Base-by-base conservation (phyloP, 2,113 vertebrate genomes). In the Microcebus griseorufus region DNA sequence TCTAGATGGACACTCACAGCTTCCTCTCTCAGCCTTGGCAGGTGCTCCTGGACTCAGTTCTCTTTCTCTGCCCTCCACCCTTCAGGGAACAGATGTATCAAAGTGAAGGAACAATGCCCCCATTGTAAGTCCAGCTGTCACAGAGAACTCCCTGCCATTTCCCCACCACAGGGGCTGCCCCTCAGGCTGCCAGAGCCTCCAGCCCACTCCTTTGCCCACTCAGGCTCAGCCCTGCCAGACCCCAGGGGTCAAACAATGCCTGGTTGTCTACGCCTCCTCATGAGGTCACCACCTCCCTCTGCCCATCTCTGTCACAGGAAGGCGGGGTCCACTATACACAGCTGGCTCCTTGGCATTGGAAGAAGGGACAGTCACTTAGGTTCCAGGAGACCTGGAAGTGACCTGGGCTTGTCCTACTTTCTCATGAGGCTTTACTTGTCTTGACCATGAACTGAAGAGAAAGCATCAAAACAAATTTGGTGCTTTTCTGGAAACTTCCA, bases 81-180 rank as follows among this genome's bases (percentile, higher is more conserved):
- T 82, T 39, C 23, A 89, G 45, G 86, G 79, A 94, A 32, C 93
- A 97, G 96, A 96, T 94, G 82, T n/a, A 86, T 58, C 1, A 5
- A 17, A 25, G 81, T 37, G 78, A 93, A 78, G 75, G 69, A 89
- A 97, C 93, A 97, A 92, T 89, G 89, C 8, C 76, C 25, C 29
- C 82, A 81, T 87, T 97, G 93, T 97, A 11, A 92, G 78, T 27
- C 69, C 89, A 85, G 78, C 91, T 91, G 93, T 83, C 88, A 69
- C 81, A 84, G 34, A 78, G 10, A 90, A 11, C 72, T 45, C 88
- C 14, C 51, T 27, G 48, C 72, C 20, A 9, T 67, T 51, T 53
- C 18, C 48, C 72, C n/a, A 39, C 17, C 34, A 4, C 58, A 55
- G 88, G n/a, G 64, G 69, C 83, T 80, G 32, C 27, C 48, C 75